Conservation (phyloP, 2,113 vertebrate genomes). For the Rattus rattus region DNA sequence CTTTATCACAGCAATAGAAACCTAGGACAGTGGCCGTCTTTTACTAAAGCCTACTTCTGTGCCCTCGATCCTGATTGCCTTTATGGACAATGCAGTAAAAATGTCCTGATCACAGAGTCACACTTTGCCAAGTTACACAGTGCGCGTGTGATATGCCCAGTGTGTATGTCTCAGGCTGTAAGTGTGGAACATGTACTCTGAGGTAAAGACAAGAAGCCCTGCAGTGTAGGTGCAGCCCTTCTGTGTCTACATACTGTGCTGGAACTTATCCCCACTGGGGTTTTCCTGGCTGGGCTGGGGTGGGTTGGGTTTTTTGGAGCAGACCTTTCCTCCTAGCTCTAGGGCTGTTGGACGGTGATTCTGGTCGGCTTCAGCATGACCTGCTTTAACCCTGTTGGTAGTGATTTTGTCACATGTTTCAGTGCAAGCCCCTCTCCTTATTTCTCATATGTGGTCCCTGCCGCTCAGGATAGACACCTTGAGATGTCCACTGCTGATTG, state of each 20-base stretch:
- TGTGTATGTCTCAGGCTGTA: not conserved
- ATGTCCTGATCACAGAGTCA: not conserved
- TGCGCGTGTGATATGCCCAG: not conserved
- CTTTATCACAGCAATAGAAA: not conserved
- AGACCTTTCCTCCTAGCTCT: not conserved
- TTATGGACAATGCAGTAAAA: not conserved
- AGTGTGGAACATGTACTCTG: rapidly evolving
- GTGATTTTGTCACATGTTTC: not conserved
- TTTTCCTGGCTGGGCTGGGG: not conserved
- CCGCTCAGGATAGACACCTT: not conserved
- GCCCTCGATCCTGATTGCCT: not conserved
- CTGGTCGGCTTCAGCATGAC: not conserved
- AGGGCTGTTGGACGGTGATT: not conserved
- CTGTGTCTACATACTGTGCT: not conserved
- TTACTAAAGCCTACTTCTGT: not conserved
- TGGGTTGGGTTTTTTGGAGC: not conserved
- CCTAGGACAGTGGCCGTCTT: not conserved
- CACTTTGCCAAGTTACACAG: not conserved
- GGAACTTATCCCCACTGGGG: too few species aligned
- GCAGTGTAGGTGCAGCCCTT: rapidly evolving
- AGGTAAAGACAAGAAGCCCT: not conserved
- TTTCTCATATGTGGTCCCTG: not conserved
- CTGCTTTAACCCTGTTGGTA: not conserved
- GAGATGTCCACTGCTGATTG: not conserved
- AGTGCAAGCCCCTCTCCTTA: too few species aligned